A percentile compares a stretch with the other conserved stretches of the same genome.
Evolutionary conservation across 1,140 invertebrate genomes (phyloP).

Genomic region (Archivesica marissinica): DNA sequence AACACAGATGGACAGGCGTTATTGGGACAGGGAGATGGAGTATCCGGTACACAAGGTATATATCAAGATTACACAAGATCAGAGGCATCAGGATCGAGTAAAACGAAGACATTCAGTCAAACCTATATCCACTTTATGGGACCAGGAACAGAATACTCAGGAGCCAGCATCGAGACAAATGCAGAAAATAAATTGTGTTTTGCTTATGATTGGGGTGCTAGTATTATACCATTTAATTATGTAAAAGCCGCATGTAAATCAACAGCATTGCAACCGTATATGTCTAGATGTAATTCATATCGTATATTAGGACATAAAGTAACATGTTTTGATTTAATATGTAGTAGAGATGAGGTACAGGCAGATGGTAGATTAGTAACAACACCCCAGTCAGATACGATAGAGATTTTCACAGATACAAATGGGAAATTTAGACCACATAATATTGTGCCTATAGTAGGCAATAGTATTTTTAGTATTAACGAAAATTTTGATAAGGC

Average conservation of each 20-base stretch:
- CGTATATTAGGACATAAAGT: neutral
- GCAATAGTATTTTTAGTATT: neutral
- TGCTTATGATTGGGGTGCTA: neutral
- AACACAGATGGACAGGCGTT: neutral
- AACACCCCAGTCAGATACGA: neutral
- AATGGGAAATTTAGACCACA: constrained; percentile 10
- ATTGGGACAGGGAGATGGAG: neutral
- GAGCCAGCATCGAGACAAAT: neutral
- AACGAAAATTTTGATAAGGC: neutral
- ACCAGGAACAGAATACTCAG: neutral
- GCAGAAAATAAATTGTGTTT: neutral
- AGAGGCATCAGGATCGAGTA: neutral
- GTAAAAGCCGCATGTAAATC: neutral
- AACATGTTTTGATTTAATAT: neutral
- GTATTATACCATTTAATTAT: neutral
- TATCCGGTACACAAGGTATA: neutral
- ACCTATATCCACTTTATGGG: neutral
- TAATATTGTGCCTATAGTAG: neutral
- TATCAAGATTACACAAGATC: neutral
- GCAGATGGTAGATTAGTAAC: neutral
- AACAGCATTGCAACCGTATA: neutral
- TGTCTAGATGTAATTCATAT: neutral
- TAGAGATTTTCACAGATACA: neutral
- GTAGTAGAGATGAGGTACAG: constrained; percentile 17
- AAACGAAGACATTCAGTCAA: neutral